Conservation (phyloP, 1,140 invertebrate genomes). For the Cyphomyrmex costatus region DNA sequence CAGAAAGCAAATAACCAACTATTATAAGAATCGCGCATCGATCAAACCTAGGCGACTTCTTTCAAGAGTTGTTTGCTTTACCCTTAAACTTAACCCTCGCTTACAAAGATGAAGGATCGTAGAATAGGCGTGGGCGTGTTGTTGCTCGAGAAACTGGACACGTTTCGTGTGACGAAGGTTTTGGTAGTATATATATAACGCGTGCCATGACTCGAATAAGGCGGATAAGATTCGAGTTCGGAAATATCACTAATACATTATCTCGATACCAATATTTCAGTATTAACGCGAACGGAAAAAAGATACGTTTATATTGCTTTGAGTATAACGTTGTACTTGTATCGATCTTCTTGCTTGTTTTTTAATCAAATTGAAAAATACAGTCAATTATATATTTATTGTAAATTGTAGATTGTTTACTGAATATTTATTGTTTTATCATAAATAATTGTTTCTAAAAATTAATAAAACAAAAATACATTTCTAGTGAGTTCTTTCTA, state of each 20-base stretch:
- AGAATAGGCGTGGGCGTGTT: constrained; percentile 44
- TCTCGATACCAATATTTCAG: constrained; percentile 48
- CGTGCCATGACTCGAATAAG: constrained; percentile 76
- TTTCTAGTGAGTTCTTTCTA: neutral
- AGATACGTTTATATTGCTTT: constrained; percentile 52
- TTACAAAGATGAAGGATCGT: constrained; percentile 53
- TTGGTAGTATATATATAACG: constrained; percentile 65
- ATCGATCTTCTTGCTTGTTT: neutral
- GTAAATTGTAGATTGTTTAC: no score
- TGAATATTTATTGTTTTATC: neutral
- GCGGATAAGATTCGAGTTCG: constrained; percentile 72
- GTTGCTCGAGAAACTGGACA: constrained; percentile 65
- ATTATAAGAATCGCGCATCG: constrained; percentile 49
- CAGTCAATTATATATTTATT: no score
- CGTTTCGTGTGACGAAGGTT: constrained; percentile 69
- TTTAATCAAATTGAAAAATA: neutral
- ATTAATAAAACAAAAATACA: neutral
- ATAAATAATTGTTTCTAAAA: neutral
- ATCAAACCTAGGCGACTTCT: constrained; percentile 61
- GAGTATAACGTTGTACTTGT: constrained; percentile 9
- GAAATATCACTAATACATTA: constrained; percentile 71
- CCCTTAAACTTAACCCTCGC: constrained; percentile 62
- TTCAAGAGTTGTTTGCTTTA: constrained; percentile 58
- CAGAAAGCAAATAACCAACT: neutral
- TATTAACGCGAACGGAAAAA: constrained; percentile 58